Base-by-base conservation (phyloP, 2,888 invertebrate species). In the Leucophenga montana region DNA sequence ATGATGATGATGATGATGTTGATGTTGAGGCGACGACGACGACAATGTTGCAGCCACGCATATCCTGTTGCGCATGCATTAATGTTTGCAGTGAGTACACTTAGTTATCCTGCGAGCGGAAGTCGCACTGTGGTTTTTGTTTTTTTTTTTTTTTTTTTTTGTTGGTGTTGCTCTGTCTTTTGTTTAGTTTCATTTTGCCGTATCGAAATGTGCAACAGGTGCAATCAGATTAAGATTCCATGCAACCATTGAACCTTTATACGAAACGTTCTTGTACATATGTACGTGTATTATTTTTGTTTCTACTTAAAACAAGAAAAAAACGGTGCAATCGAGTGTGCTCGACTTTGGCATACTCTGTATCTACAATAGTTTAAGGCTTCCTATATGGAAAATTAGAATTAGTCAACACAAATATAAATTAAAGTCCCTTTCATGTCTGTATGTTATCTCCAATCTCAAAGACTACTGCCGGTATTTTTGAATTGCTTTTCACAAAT, bases 101-200 rank as follows among this genome's bases (percentile, higher is more conserved):
- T 27, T 14, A 13, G 20, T 14, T 62, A 46, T 67, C 44, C 69
- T 71, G 82, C 74, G 18, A 70, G 73, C 82, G 82, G 82, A 82
- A 85, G 79, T 85, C 62, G 76, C 71, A 72, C 39, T 78, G 83
- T 75, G 83, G 85, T 82, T 79, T 83, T 75, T 80, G 75, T 83
- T 75, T 27, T 13, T n/a, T 31, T 18, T 74, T 59, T 66, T 80
- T 73, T 72, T 74, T 61, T 20, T 46, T 22, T 67, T 11, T 44
- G 16, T 1, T 18, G 0, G n/a, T n/a, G n/a, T n/a, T n/a, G n/a
- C n/a, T n/a, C 65, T 73, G 54, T 64, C 59, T 59, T n/a, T n/a
- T n/a, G n/a, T n/a, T n/a, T n/a, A n/a, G n/a, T n/a, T n/a, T 20
- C 39, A 67, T 27, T 70, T 74, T 72, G 64, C 72, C 72, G 73